Evolutionary conservation across 2,797 vertebrate genomes (phyloP), one percentile per base, ranked within the genome.

Genomic region (Todus mexicanus): DNA sequence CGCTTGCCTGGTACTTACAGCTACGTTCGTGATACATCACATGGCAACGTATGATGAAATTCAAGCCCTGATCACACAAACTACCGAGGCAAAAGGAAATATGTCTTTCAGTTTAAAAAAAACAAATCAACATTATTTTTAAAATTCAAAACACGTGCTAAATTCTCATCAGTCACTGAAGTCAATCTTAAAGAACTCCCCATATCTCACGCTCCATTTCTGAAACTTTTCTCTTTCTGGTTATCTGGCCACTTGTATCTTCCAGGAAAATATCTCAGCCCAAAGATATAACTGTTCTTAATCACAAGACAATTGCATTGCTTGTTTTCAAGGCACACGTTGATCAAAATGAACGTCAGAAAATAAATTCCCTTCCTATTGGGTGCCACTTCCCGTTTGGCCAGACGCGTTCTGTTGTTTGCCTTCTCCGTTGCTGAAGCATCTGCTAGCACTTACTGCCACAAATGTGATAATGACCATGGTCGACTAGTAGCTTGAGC

Each of bases 371-470:
- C 40, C 31, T 92, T 94, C 51, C 70, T 78, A 23, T 78, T 83
- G 53, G 31, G 23, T 72, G 35, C 20, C 73, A 51, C 38, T 85
- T 92, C 47, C 65, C 1, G 0, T 83, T 79, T 69, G 31, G 45
- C 26, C 66, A 92, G 38, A 94, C 83, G 22, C 26, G 56, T 51
- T 63, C 19, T 19, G 29, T 59, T 88, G 43, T 71, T 93, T 68
- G 43, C 19, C 25, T 92, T 92, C 48, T 60, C 54, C 27, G 23
- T 87, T 74, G 74, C 75, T 87, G 84, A 74, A 94, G 72, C 69
- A 83, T 89, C 92, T 95, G 87, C 69, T 89, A 80, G 25, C 75
- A 93, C 69, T 92, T 93, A 87, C 61, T 83, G 75, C 63, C 88
- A 94, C 78, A 94, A 87, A 90, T 51, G 45, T 48, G 78, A 90